A percentile compares a stretch with the other conserved stretches of the same genome.
Evolutionary conservation across 2,888 invertebrate species (phyloP).

Genomic region (Bellardia bayeri): DNA sequence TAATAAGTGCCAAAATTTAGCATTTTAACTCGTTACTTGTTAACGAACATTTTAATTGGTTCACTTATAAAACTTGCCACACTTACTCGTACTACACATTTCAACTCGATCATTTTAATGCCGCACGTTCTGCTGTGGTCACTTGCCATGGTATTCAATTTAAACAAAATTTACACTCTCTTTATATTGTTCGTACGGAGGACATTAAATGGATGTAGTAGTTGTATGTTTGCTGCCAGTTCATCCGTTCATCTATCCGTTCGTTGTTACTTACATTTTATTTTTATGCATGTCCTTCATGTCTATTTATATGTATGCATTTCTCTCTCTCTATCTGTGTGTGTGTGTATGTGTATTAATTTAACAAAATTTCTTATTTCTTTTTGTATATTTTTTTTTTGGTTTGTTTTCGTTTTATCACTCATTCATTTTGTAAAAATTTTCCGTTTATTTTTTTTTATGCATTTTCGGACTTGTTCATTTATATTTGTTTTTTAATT

Average conservation of each 20-base stretch:
- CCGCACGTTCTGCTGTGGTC: conserved; percentile 67
- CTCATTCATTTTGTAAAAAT: conserved; percentile 52
- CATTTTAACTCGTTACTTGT: no score
- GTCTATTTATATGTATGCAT: conserved; percentile 53
- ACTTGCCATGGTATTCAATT: conserved; percentile 65
- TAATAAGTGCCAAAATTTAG: no score
- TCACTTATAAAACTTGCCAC: conserved; percentile 23
- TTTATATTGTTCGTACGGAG: conserved; percentile 18
- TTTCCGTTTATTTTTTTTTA: conserved; percentile 50
- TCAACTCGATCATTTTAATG: conserved; percentile 65
- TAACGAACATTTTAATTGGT: no score
- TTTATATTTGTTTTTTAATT: conserved; percentile 8
- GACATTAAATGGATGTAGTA: conserved; percentile 54
- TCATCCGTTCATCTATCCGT: conserved; percentile 25
- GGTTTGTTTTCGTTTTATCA: conserved; percentile 45
- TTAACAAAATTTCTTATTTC: conserved; percentile 66
- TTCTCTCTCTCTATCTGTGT: conserved; percentile 20
- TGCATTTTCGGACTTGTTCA: conserved; percentile 47
- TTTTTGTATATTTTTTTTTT: conserved; percentile 19
- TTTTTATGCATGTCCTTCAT: conserved; percentile 46
- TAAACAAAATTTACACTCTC: conserved; percentile 52
- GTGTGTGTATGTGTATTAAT: conserved; percentile 64
- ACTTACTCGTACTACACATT: conserved; percentile 22
- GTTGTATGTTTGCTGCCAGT: conserved; percentile 52
- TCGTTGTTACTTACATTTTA: conserved; percentile 57